Evolutionary conservation across 92 coral and sea anemone genomes (phyloP).

Genomic region (Porites evermanni): DNA sequence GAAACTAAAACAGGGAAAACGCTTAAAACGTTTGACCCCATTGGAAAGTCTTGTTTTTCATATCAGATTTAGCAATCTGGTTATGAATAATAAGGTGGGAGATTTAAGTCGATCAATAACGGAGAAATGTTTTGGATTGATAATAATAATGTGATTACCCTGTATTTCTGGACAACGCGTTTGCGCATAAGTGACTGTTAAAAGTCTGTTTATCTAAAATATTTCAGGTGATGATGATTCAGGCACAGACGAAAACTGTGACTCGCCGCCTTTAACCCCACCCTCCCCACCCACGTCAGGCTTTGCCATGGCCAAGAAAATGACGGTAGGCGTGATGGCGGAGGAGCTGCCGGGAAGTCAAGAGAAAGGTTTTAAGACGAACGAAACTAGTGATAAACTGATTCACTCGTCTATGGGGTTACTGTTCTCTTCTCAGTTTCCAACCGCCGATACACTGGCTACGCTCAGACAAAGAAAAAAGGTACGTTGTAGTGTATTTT

Average conservation of each 20-base stretch:
- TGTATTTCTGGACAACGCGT: too few relatives aligned
- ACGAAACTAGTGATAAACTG: slow-evolving; percentile 66
- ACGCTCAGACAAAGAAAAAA: slow-evolving; percentile 90
- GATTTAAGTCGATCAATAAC: too few relatives aligned
- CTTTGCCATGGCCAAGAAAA: slow-evolving; percentile 85
- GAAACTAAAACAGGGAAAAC: too few relatives aligned
- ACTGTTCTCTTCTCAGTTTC: slow-evolving; percentile 79
- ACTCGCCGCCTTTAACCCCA: slow-evolving; percentile 71
- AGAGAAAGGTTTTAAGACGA: slow-evolving; percentile 23
- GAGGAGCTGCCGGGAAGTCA: slow-evolving; percentile 31
- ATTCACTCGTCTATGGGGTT: slow-evolving; percentile 76
- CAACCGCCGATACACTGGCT: slow-evolving; percentile 88
- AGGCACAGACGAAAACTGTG: slow-evolving; percentile 95
- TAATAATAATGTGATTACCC: too few relatives aligned
- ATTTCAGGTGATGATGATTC: slow-evolving; percentile 91
- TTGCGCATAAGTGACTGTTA: too few relatives aligned
- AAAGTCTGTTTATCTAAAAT: too few relatives aligned
- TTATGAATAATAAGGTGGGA: too few relatives aligned
- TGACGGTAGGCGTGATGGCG: slow-evolving; percentile 86
- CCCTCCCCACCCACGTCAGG: slow-evolving; percentile 99
- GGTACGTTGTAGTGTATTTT: slow-evolving; percentile 50
- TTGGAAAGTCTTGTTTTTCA: too few relatives aligned
- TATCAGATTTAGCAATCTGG: too few relatives aligned
- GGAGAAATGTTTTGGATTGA: too few relatives aligned
- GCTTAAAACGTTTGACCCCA: too few relatives aligned